phyloP scores from a whole-genome alignment of 2,113 vertebrate species.

The Chlorodrepanis virens region DNA sequence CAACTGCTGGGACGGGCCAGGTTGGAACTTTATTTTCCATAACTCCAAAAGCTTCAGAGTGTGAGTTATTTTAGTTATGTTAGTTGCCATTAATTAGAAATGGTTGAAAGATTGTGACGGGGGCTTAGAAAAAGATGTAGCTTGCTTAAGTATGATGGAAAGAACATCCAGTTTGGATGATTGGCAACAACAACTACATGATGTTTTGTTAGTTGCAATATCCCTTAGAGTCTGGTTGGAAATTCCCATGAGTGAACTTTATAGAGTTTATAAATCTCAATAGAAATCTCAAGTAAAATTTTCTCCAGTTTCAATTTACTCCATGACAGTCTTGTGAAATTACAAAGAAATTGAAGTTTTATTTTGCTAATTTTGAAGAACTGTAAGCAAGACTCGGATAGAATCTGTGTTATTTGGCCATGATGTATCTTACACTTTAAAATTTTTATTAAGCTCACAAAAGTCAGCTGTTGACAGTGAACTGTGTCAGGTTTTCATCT shows the following conservation, averaged over 20 bases:
- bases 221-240: background rate
- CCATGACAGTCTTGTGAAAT: background rate
- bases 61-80: background rate
- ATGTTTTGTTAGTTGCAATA: background rate
- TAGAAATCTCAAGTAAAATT: background rate
- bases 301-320: background rate
- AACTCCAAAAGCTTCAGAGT: background rate
- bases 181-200: background rate
- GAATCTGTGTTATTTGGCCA: background rate
- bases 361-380: background rate
- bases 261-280: background rate
- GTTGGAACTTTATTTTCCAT: background rate
- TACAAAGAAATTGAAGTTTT: background rate
- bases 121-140: rapidly evolving
- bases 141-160: background rate
- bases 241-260: background rate
- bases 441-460: background rate
- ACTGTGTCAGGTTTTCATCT: background rate
- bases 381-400: background rate
- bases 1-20: background rate
- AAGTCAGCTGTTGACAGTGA: background rate
- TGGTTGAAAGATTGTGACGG: rapidly evolving
- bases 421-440: background rate
- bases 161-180: background rate
- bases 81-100: background rate